Conservation (phyloP, 2,113 vertebrate species). For the Carassius gibelio region DNA sequence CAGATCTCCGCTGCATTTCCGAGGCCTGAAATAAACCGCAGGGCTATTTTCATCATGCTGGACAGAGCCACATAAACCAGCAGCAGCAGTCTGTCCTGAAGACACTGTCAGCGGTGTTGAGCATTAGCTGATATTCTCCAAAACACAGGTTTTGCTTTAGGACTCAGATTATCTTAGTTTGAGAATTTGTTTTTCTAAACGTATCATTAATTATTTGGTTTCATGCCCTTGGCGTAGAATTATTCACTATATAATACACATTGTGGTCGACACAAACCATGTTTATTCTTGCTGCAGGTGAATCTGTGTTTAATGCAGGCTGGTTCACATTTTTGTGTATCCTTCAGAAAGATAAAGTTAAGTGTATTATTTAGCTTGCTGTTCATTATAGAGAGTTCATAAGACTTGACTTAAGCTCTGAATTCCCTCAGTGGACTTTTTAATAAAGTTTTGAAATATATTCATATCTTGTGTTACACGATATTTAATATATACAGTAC, state of each 20-base stretch:
- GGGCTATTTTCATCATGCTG: slow-evolving; percentile 39
- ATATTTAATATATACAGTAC: background rate
- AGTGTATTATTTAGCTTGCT: background rate
- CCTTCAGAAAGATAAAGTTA: background rate
- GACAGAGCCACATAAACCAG: slow-evolving; percentile 34
- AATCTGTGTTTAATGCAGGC: background rate
- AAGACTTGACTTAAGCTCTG: background rate
- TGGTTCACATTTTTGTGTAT: background rate
- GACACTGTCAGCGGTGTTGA: slow-evolving; percentile 5
- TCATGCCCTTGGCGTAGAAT: background rate
- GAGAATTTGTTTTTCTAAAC: background rate
- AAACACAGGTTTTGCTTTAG: background rate
- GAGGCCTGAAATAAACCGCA: slow-evolving; percentile 48
- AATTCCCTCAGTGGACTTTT: background rate
- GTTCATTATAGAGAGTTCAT: background rate
- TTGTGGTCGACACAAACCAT: background rate
- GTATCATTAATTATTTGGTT: background rate
- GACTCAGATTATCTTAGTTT: background rate
- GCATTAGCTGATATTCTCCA: background rate
- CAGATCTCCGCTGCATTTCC: slow-evolving; percentile 40
- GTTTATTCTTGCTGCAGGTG: background rate
- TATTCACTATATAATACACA: background rate
- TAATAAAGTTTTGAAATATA: background rate
- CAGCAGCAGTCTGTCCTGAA: slow-evolving; percentile 5
- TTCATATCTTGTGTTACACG: background rate